These are phyloP conservation scores for Numenius arquata DNA, from an alignment of 2,113 vertebrate genomes.

Conservation along the genomic window DNA sequence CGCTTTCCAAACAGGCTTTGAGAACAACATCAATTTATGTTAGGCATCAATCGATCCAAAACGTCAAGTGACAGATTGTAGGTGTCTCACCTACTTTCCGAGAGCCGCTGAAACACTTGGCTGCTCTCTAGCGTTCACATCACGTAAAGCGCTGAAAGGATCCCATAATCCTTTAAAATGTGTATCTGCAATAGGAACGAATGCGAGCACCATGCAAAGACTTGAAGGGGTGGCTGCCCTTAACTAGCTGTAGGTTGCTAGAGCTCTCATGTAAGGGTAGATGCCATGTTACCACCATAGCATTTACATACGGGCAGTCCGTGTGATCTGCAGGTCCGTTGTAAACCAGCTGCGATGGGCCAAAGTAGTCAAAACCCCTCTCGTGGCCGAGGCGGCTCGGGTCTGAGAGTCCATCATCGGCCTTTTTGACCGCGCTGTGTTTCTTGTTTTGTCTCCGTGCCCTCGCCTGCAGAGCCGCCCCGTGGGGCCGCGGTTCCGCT, in stretches of 20 bases:
- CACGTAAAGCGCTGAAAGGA: not conserved
- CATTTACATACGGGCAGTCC: not conserved
- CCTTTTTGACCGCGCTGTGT: constrained; percentile 37
- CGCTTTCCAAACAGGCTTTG: not conserved
- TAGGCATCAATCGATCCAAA: not conserved
- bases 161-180: not conserved
- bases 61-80: not conserved
- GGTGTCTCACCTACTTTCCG: not conserved
- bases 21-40: not conserved
- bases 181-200: not conserved
- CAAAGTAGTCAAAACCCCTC: not conserved
- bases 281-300: too few relatives aligned
- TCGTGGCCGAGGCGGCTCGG: not conserved
- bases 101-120: not conserved
- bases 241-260: not conserved
- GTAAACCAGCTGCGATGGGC: not conserved
- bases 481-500: constrained; percentile 75
- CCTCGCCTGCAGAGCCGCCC: constrained; percentile 65
- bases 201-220: not conserved
- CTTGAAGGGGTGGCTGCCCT: not conserved
- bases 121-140: constrained; percentile 44
- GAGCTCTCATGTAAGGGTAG: not conserved
- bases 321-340: fast-evolving
- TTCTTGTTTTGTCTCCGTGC: constrained; percentile 73
- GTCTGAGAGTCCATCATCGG: not conserved